A percentile compares a stretch with the other conserved stretches of the same genome.
phyloP scores from a whole-genome alignment of 2,888 invertebrate genomes.

The Stegophylla sp. region DNA sequence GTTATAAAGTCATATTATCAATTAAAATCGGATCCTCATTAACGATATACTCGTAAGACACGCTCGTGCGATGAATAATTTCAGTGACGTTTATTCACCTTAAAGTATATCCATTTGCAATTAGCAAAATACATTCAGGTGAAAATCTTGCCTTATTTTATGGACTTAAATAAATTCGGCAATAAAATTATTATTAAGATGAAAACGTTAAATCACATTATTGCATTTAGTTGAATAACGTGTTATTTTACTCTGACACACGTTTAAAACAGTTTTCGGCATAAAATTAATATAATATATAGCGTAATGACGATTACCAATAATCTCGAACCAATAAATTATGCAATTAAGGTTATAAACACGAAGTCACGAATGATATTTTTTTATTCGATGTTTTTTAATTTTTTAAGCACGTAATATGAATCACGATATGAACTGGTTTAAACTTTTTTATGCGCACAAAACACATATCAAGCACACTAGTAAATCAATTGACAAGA shows the following conservation, averaged over 20 bases:
- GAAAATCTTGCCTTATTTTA: no score
- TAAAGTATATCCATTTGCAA: no score
- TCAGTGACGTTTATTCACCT: no score
- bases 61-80: no score
- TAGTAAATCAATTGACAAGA: background rate
- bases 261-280: background rate
- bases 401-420: background rate
- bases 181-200: background rate
- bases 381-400: background rate
- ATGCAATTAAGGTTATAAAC: background rate
- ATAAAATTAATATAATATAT: background rate
- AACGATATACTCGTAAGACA: no score
- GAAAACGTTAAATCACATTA: background rate
- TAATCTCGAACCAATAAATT: background rate
- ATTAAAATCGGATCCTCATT: no score
- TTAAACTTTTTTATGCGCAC: background rate
- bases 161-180: no score
- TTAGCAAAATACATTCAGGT: no score
- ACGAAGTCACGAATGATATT: background rate
- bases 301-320: background rate
- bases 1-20: no score
- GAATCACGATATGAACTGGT: background rate
- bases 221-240: background rate
- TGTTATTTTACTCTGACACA: background rate
- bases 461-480: background rate